These are phyloP conservation scores for Meta bourneti DNA, from an alignment of 2,888 invertebrate genomes.

Conservation along the genomic window DNA sequence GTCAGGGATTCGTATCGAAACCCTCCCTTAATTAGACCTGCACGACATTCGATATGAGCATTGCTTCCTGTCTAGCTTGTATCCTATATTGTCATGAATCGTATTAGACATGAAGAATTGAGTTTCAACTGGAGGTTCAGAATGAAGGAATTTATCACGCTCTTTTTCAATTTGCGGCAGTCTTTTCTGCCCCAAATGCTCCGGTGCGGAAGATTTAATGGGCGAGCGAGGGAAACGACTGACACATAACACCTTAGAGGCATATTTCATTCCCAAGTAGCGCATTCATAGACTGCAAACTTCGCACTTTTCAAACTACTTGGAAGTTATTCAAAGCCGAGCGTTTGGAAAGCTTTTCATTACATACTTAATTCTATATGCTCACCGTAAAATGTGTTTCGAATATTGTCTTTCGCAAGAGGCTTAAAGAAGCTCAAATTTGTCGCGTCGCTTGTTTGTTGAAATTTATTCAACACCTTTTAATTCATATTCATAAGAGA, in stretches of 20 bases:
- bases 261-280: constrained; percentile 34
- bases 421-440: constrained; percentile 3
- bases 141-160: constrained; percentile 2
- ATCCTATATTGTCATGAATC: neutral
- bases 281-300: constrained; percentile 19
- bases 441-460: neutral
- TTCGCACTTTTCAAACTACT: constrained; percentile 12
- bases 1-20: neutral
- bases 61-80: no score
- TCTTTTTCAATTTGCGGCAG: constrained; percentile 16
- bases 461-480: neutral
- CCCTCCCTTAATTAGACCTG: neutral
- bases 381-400: constrained; percentile 12
- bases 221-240: neutral
- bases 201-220: constrained; percentile 14
- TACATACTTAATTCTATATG: constrained; percentile 34
- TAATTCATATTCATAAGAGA: neutral
- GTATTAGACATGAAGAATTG: constrained; percentile 3
- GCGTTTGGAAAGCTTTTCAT: constrained; percentile 30
- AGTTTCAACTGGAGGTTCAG: neutral
- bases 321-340: constrained; percentile 29
- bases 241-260: constrained; percentile 16
- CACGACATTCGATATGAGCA: neutral
- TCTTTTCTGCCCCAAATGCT: neutral
- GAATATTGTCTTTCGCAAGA: constrained; percentile 12